Conservation (phyloP, 2,888 invertebrate genomes). For the Scotopteryx bipunctaria region DNA sequence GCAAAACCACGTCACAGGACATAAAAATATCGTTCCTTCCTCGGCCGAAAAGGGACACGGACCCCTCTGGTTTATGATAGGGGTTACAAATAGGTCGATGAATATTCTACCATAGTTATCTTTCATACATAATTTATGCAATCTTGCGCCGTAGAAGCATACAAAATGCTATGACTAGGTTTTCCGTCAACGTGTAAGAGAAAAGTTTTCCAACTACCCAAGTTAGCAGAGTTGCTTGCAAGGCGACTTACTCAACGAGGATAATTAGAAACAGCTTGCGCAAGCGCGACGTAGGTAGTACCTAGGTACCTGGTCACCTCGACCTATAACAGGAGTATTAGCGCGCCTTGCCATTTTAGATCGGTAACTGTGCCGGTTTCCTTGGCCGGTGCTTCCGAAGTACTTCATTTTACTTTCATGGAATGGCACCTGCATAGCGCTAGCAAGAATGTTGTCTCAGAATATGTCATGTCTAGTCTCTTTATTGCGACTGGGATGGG, state of each 20-base stretch:
- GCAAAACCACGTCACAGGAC: background rate
- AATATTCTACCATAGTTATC: too few relatives aligned
- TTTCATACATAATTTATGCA: too few relatives aligned
- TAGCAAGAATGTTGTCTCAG: background rate
- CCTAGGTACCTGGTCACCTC: constrained; percentile 18
- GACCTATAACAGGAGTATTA: constrained; percentile 22
- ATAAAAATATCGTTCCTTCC: background rate
- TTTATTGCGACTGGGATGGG: background rate
- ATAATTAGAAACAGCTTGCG: constrained; percentile 24
- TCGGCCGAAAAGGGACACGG: background rate
- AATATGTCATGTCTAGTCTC: background rate
- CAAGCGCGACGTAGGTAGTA: too few relatives aligned
- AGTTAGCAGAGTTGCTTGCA: constrained; percentile 1
- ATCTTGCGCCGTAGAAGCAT: background rate
- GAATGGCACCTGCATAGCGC: constrained; percentile 9
- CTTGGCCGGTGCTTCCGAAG: constrained; percentile 19
- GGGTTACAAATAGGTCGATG: background rate
- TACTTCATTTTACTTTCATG: constrained; percentile 20
- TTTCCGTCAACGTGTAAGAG: background rate
- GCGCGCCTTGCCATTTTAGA: constrained; percentile 24
- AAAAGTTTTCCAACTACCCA: constrained; percentile 2
- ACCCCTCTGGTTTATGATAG: background rate
- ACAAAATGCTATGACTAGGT: background rate
- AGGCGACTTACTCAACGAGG: constrained; percentile 19
- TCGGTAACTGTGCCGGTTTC: constrained; percentile 12